Conservation (phyloP, 1,140 invertebrate genomes). For the Babylonia areolata region DNA sequence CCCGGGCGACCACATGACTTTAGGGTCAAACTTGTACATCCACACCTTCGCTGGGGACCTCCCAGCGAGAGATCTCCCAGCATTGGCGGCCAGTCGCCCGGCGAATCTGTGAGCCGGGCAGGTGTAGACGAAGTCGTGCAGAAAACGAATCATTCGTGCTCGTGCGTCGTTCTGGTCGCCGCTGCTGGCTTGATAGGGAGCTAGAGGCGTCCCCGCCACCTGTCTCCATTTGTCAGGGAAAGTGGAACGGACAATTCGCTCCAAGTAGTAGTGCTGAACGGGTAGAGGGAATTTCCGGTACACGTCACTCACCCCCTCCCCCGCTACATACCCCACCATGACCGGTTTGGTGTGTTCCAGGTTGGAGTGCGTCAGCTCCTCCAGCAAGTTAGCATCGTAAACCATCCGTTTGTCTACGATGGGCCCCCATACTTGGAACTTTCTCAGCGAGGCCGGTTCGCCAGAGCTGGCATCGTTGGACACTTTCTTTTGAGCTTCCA, state of each 20-base stretch:
- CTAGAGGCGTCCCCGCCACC: neutral
- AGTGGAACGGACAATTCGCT: neutral
- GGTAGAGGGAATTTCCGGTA: conserved; percentile 32
- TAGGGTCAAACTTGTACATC: conserved; percentile 45
- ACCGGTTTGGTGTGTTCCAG: neutral
- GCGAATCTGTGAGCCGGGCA: conserved; percentile 24
- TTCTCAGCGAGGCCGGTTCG: neutral
- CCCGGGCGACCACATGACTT: conserved; percentile 19
- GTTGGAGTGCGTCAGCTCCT: neutral
- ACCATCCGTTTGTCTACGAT: conserved; percentile 24
- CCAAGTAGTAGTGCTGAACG: neutral
- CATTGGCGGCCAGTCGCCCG: conserved; percentile 31
- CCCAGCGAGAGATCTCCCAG: neutral
- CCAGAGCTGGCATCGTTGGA: neutral
- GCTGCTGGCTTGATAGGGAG: neutral
- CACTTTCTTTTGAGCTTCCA: conserved; percentile 21
- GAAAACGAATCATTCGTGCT: conserved; percentile 3
- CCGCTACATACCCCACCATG: conserved; percentile 11
- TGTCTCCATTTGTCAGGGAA: conserved; percentile 5
- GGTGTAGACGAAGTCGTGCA: conserved; percentile 35
- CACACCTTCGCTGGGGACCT: conserved; percentile 37
- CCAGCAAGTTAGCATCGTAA: conserved; percentile 12
- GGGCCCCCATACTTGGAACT: conserved; percentile 35
- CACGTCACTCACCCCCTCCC: conserved; percentile 12
- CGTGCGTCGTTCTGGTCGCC: neutral